These are phyloP conservation scores for Microctonus aethiopoides DNA, from an alignment of 2,888 invertebrate species.

Conservation along the genomic window DNA sequence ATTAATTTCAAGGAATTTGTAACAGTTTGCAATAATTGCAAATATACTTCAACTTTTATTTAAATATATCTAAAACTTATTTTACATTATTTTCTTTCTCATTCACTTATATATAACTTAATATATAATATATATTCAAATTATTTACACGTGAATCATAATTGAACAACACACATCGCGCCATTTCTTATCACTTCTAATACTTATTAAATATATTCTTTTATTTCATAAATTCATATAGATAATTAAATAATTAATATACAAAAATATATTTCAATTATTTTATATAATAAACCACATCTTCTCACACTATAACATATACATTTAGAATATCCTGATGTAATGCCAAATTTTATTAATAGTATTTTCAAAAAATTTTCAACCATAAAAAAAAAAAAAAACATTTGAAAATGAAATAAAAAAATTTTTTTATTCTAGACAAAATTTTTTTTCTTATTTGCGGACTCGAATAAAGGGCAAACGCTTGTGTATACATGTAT, in stretches of 20 bases:
- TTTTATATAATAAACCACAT: no score
- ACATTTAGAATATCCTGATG: not conserved
- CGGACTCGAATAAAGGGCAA: slow-evolving; percentile 1
- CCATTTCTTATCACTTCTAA: slow-evolving; percentile 2
- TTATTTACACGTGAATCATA: slow-evolving; percentile 6
- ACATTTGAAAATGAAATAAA: slow-evolving; percentile 12
- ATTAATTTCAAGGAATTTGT: no score
- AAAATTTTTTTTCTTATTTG: not conserved
- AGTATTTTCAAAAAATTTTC: not conserved
- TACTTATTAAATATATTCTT: slow-evolving; percentile 5
- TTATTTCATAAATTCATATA: not conserved
- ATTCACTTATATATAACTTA: not conserved
- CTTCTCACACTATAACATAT: no score
- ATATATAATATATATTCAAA: not conserved
- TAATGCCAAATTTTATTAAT: not conserved
- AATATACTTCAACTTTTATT: no score
- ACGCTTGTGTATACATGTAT: slow-evolving; percentile 11
- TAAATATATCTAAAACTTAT: no score
- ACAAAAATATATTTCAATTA: no score
- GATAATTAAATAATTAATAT: not conserved
- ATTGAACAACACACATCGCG: slow-evolving; percentile 3
- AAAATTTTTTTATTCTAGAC: not conserved
- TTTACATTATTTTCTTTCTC: no score
- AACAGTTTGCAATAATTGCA: no score
- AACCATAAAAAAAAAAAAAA: slow-evolving; percentile 1